Base-by-base conservation (phyloP, 2,888 invertebrate genomes). In the Hyppa rectilinea region DNA sequence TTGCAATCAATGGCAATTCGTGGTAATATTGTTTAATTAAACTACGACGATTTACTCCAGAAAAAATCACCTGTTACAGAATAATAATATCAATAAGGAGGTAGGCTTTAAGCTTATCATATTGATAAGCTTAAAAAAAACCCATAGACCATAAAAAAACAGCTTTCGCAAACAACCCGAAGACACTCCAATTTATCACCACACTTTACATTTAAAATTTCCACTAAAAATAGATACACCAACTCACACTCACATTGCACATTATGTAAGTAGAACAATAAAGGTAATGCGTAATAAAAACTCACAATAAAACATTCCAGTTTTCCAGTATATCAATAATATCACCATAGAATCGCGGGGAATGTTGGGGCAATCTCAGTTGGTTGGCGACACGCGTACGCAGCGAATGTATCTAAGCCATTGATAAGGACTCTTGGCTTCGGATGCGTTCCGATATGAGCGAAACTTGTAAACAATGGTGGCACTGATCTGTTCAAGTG, bases 381-480 rank as follows among this genome's bases (percentile, higher is more conserved):
- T 63, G 55, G 60, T 58, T 53, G 66, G n/a, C 75, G 65, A 52
- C 80, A 4, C 60, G 80, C 78, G 70, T 29, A 49, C 80, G 34
- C 62, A 64, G 52, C 80, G 78, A 70, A 29, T 75, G 78, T 79
- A 67, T 78, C 52, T 38, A n/a, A 23, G 65, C 55, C n/a, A 26
- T 43, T n/a, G 55, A 23, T 49, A 60, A n/a, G 36, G 31, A 26
- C 55, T 47, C 36, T 56, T 38, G 29, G 26, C 43, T 40, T 40
- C n/a, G n/a, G 38, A 29, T 47, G 38, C 64, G 49, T 71, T 65
- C 38, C 66, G 68, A 64, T 60, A 71, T 56, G 53, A 60, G 64
- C 50, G 52, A 38, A 76, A 76, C 73, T 70, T 78, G 49, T 36
- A 73, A 75, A 83, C 82, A 82, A 84, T 83, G 77, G 34, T 71